A percentile compares a stretch with the other conserved stretches of the same genome.
phyloP scores from a whole-genome alignment of 2,113 vertebrate genomes.

The Paratilapia polleni region DNA sequence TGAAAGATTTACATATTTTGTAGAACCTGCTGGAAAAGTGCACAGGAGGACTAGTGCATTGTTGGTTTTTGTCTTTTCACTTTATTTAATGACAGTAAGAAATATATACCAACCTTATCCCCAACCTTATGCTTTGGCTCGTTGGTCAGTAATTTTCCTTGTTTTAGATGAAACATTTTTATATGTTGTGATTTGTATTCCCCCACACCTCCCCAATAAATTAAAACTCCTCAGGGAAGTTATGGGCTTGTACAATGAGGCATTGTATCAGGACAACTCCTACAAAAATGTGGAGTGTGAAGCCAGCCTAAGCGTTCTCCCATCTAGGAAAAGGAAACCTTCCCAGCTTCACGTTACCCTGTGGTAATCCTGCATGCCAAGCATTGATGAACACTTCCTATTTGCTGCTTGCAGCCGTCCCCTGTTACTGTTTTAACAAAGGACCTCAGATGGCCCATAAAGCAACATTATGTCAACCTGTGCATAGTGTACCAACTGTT shows the following conservation, averaged over 20 bases:
- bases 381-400: slow-evolving; percentile 62
- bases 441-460: slow-evolving; percentile 68
- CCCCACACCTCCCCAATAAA: not conserved
- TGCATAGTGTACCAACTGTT: slow-evolving; percentile 69
- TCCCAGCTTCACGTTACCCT: slow-evolving; percentile 44
- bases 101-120: not conserved
- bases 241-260: slow-evolving; percentile 20
- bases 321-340: slow-evolving; percentile 52
- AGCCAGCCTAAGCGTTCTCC: slow-evolving; percentile 22
- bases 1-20: not conserved
- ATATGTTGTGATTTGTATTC: not conserved
- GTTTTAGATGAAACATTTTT: not conserved
- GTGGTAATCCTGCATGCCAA: slow-evolving; percentile 51
- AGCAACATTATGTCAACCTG: slow-evolving; percentile 63
- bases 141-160: not conserved
- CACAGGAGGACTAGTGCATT: not conserved
- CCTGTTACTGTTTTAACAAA: slow-evolving; percentile 74
- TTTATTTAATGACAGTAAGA: not conserved
- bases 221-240: slow-evolving; percentile 14
- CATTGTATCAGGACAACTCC: slow-evolving; percentile 48
- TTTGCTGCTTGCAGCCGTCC: slow-evolving; percentile 62
- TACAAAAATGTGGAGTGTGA: slow-evolving; percentile 32
- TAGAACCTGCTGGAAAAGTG: not conserved
- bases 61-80: not conserved
- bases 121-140: not conserved